phyloP scores from a whole-genome alignment of 1,140 invertebrate genomes.

The Varroa destructor region DNA sequence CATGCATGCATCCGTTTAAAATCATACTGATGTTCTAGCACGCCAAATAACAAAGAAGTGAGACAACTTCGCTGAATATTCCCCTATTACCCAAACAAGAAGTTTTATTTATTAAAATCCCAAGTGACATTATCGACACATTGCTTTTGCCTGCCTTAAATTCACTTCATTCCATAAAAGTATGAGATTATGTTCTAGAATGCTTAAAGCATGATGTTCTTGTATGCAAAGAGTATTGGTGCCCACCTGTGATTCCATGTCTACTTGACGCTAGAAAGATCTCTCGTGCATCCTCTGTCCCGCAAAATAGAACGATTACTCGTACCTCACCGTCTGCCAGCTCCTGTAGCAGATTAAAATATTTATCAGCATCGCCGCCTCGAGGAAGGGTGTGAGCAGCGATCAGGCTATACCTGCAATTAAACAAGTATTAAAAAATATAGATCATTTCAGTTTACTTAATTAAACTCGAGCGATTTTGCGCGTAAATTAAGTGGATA shows the following conservation, averaged over 20 bases:
- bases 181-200: no score
- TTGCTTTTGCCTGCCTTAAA: no score
- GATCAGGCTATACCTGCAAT: conserved; percentile 23
- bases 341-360: conserved; percentile 40
- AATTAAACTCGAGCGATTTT: no score
- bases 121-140: no score
- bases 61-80: background rate
- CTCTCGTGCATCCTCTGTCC: conserved; percentile 64
- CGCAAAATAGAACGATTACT: conserved; percentile 83
- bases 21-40: background rate
- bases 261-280: conserved; percentile 66
- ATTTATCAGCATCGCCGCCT: conserved; percentile 9
- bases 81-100: no score
- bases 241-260: conserved; percentile 56
- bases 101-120: no score
- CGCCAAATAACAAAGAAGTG: background rate
- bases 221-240: no score
- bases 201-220: no score
- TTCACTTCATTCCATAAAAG: no score
- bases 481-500: no score
- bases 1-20: background rate
- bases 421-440: background rate
- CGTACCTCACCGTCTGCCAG: conserved; percentile 77
- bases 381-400: conserved; percentile 16
- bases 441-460: no score